These are phyloP conservation scores for Gila orcuttii DNA, from an alignment of 2,113 vertebrate species.

Conservation along the genomic window DNA sequence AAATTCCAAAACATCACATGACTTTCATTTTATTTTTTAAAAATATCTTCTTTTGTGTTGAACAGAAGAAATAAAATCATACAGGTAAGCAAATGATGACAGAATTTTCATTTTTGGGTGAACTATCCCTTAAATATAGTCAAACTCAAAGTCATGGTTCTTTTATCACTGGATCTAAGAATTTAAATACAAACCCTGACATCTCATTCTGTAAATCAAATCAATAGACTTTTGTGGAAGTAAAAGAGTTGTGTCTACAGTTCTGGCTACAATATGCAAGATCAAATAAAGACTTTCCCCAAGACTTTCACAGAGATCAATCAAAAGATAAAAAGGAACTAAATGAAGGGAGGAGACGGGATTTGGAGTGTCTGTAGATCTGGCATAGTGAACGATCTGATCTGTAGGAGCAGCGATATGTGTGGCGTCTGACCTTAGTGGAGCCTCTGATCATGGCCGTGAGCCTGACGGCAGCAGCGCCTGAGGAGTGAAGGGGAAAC, in stretches of 20 bases:
- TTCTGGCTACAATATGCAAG: not conserved
- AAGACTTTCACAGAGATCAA: not conserved
- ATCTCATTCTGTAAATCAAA: not conserved
- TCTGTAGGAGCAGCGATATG: slow-evolving; percentile 4
- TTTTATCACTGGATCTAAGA: not conserved
- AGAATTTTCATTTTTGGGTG: not conserved
- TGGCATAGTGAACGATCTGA: not conserved
- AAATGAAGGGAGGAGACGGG: slow-evolving; percentile 16
- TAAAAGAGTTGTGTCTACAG: not conserved
- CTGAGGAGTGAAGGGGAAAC: slow-evolving; percentile 65
- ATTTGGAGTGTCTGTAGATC: slow-evolving; percentile 17
- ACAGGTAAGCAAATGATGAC: not conserved
- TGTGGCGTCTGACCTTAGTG: slow-evolving; percentile 65
- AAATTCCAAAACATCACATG: not conserved
- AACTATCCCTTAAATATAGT: not conserved
- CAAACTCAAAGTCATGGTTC: not conserved
- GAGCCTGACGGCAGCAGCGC: slow-evolving; percentile 66
- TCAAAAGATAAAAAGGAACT: not conserved
- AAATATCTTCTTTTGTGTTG: not conserved
- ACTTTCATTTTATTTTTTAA: not conserved
- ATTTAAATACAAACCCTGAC: not conserved
- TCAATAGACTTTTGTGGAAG: not conserved
- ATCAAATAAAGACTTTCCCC: slow-evolving; percentile 7
- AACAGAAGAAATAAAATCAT: not conserved
- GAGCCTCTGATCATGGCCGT: slow-evolving; percentile 74